These are phyloP conservation scores for Cherax destructor DNA, from an alignment of 1,140 invertebrate species.

Conservation along the genomic window DNA sequence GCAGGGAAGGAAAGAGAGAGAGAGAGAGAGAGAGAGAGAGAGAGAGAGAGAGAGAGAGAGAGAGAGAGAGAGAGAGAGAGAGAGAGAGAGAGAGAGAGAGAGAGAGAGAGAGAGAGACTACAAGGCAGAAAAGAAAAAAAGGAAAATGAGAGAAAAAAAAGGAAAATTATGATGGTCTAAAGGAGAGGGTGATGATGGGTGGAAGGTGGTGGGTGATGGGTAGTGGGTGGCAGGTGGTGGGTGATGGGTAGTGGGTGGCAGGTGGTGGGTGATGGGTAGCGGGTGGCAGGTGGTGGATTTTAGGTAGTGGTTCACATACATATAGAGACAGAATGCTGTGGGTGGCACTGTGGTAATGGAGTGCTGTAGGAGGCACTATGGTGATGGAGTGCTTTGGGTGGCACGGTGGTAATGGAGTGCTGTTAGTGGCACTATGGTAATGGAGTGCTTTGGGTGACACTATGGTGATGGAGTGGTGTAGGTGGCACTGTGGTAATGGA, in stretches of 20 bases:
- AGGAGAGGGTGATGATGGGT: not conserved
- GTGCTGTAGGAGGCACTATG: no score
- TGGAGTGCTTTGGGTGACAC: no score
- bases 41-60: not conserved
- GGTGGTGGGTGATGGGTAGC: not conserved
- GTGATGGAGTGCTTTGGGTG: no score
- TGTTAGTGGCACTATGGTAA: no score
- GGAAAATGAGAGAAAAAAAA: not conserved
- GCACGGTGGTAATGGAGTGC: no score
- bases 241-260: not conserved
- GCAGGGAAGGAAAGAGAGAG: not conserved
- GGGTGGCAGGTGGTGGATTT: no score
- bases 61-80: slow-evolving; percentile 3
- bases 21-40: slow-evolving; percentile 4
- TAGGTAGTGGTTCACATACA: no score
- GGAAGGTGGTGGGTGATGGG: not conserved
- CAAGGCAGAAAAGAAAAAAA: not conserved
- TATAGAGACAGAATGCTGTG: no score
- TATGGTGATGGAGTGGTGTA: no score
- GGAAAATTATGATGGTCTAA: not conserved
- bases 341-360: no score
- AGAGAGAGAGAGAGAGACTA: not conserved
- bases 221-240: not conserved
- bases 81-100: slow-evolving; percentile 4
- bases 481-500: no score